Evolutionary conservation across 2,797 vertebrate genomes (phyloP), one percentile per base, ranked within the genome.

Genomic region (Chrysocyon brachyurus): DNA sequence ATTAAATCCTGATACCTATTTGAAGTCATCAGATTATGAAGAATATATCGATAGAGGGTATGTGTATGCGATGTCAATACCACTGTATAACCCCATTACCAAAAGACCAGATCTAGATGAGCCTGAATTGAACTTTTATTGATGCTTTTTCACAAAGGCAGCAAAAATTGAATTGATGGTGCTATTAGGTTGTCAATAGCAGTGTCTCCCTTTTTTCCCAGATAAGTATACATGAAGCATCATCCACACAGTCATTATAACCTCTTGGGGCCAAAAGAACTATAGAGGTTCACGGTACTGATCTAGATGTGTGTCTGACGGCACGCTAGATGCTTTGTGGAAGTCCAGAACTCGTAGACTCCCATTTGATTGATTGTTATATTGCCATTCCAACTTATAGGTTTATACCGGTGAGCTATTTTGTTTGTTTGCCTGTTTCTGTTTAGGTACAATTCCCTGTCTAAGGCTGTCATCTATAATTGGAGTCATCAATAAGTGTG

Each of bases 81-180:
- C 68, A 46, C 93, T 93, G 22, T 61, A 52, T 97, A 98, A 96
- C 91, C 81, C 91, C 96, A 97, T 98, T 95, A 97, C 95, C 94
- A 92, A 87, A 97, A 90, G 93, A 91, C 87, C 92, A 95, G 88
- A 70, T 90, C 90, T 87, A 79, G 77, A 96, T 84, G 90, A 97
- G 85, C 72, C 92, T 85, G 75, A 78, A 96, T 95, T 97, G 96
- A 97, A 96, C 97, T 92, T 77, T 66, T 96, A 98, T 96, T 92
- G 98, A 97, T 95, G 85, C 90, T 97, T 96, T 98, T 97, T 94
- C 87, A 97, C 68, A 87, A 97, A 96, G 91, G 92, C 96, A 97
- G 93, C 96, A 97, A 96, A 97, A 98, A 96, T 95, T 79, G 94
- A 97, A 97, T 97, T 97, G 98, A 98, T 95, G 96, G 88, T 93